Base-by-base conservation (phyloP, 64 coral and sea anemone genomes). In the Pocillopora verrucosa region DNA sequence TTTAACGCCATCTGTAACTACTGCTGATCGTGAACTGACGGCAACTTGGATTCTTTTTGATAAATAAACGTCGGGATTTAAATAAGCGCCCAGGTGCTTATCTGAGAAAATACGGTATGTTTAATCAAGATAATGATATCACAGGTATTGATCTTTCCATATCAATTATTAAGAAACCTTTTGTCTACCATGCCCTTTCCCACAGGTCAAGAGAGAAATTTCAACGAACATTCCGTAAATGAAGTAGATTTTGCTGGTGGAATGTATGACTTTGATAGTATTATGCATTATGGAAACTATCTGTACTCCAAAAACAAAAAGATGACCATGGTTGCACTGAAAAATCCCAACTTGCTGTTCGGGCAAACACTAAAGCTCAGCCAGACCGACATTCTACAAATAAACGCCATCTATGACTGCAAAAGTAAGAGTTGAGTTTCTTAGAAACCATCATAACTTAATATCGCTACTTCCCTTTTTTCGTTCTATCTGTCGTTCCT, bases 261-360 rank as follows among this genome's bases (percentile, higher is more conserved):
- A 9, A 92, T 77, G 59, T 92, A 92, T 63, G 90, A 92, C 83
- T 92, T 87, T 78, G 64, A 92, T 3, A 92, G 90, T 12, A 34
- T 78, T 2, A 92, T 92, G 90, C 90, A 92, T 92, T 92, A 92
- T 79, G 90, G 90, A 1, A 92, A 92, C 59, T 79, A 78, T 62
- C 60, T 83, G 13, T 92, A 87, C 58, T 92, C 90, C n/a, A 92
- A 92, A 73, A 92, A 92, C 83, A 87, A 57, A 9, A 78, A 92
- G 38, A 74, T 72, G 26, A 92, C 90, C 1, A 62, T 92, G 90
- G 75, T 92, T 17, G 60, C 90, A 36, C 76, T 92, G 26, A 92
- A 92, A 77, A 63, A 92, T 87, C 82, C 83, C 14, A 25, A 16
- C 1, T 6, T 92, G 56, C 83, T 87, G 65, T 92, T 92, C 25